Evolutionary conservation across 64 coral and sea anemone genomes (phyloP).

Genomic region (Pocillopora damicornis): DNA sequence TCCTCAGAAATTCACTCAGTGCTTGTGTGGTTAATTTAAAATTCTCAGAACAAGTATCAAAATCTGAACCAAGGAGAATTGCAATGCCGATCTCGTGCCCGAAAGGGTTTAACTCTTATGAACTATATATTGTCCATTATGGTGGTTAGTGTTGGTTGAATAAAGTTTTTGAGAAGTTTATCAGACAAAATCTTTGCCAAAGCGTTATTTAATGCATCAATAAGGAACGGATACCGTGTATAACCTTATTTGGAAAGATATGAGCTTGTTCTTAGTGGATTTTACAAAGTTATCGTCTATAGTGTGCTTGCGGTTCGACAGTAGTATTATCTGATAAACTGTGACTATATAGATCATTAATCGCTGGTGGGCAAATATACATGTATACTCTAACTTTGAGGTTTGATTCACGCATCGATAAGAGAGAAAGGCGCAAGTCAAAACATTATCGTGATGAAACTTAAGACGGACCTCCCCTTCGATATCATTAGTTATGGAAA

Average conservation of each 20-base stretch:
- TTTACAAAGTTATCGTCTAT: constrained; percentile 15
- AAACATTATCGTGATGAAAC: neutral
- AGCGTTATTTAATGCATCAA: neutral
- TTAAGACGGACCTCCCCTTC: neutral
- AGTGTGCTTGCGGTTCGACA: neutral
- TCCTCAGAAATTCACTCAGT: too few species aligned
- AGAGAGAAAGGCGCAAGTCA: neutral
- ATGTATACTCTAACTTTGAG: neutral
- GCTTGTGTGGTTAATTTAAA: too few species aligned
- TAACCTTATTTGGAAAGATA: neutral
- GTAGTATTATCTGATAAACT: neutral
- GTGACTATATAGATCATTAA: neutral
- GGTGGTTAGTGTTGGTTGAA: neutral
- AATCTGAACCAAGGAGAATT: too few species aligned
- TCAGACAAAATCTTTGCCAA: neutral
- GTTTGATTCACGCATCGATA: constrained; percentile 12
- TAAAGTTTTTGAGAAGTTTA: neutral
- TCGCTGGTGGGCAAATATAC: neutral
- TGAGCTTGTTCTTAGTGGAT: neutral
- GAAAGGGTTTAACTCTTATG: neutral
- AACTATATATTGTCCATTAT: neutral
- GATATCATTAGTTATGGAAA: too few species aligned
- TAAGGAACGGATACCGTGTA: neutral
- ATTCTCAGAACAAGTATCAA: too few species aligned
- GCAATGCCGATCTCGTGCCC: too few species aligned